Conservation (phyloP, 23 tunicate species). For the Oikopleura vanhoeffeni region DNA sequence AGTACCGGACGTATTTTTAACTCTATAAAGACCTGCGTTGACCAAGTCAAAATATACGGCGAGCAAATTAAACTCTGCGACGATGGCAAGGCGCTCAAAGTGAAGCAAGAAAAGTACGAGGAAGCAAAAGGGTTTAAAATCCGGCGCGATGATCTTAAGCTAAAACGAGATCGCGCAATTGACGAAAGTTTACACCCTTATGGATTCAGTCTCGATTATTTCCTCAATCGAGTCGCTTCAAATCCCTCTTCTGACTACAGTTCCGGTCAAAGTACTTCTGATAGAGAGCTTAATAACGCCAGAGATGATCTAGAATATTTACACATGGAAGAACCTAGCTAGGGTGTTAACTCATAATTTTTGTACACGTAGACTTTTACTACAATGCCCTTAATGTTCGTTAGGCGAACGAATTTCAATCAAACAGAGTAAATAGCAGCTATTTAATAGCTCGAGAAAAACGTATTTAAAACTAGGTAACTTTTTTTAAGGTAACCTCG, state of each 20-base stretch:
- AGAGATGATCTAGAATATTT: not conserved
- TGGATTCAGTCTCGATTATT: not conserved
- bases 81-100: not conserved
- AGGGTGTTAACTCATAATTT: too few species aligned
- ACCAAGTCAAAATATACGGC: not conserved
- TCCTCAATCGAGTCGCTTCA: not conserved
- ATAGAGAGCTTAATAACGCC: not conserved
- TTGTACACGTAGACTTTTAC: too few species aligned
- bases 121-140: constrained; percentile 11
- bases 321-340: not conserved
- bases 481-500: too few species aligned
- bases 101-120: constrained; percentile 11
- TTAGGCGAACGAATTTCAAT: too few species aligned
- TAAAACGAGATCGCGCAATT: not conserved
- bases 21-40: not conserved
- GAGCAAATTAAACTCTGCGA: constrained; percentile 8
- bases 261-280: not conserved
- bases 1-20: too few species aligned
- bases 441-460: too few species aligned
- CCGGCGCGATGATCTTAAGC: not conserved
- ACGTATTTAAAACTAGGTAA: too few species aligned
- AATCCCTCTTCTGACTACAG: not conserved
- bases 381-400: too few species aligned
- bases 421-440: too few species aligned
- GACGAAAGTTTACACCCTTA: not conserved